These are phyloP conservation scores for Drosophila seguyi DNA, from an alignment of 1,140 invertebrate genomes.

Conservation along the genomic window DNA sequence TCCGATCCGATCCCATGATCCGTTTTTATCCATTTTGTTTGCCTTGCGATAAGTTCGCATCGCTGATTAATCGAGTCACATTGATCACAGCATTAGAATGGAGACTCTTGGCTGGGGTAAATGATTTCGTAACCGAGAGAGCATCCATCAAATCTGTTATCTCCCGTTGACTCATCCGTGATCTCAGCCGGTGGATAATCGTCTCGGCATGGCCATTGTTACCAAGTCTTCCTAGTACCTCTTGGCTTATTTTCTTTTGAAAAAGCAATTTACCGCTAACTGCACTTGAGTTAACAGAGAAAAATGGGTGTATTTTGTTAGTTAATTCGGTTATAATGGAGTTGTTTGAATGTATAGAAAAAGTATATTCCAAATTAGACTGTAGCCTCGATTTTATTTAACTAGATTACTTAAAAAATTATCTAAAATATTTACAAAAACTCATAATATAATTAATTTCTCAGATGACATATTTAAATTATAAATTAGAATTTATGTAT, in stretches of 20 bases:
- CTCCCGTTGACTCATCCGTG: slow-evolving; percentile 25
- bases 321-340: background rate
- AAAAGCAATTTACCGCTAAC: slow-evolving; percentile 15
- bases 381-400: too few species aligned
- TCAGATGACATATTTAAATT: too few species aligned
- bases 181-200: slow-evolving; percentile 24
- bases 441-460: too few species aligned
- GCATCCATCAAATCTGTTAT: slow-evolving; percentile 38
- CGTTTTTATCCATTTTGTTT: slow-evolving; percentile 15
- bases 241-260: background rate
- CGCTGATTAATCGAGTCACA: slow-evolving; percentile 33
- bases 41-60: slow-evolving; percentile 32
- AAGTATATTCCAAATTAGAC: background rate
- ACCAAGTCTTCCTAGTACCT: background rate
- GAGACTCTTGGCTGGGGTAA: background rate
- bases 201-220: slow-evolving; percentile 1
- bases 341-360: background rate
- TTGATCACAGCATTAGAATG: slow-evolving; percentile 33
- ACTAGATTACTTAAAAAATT: too few species aligned
- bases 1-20: slow-evolving; percentile 3
- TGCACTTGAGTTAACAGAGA: slow-evolving; percentile 27
- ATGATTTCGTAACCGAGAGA: slow-evolving; percentile 15
- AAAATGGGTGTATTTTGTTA: background rate
- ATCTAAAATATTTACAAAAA: too few species aligned
- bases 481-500: too few species aligned